phyloP scores from a whole-genome alignment of 2,113 vertebrate species.

The Vanacampus margaritifer region DNA sequence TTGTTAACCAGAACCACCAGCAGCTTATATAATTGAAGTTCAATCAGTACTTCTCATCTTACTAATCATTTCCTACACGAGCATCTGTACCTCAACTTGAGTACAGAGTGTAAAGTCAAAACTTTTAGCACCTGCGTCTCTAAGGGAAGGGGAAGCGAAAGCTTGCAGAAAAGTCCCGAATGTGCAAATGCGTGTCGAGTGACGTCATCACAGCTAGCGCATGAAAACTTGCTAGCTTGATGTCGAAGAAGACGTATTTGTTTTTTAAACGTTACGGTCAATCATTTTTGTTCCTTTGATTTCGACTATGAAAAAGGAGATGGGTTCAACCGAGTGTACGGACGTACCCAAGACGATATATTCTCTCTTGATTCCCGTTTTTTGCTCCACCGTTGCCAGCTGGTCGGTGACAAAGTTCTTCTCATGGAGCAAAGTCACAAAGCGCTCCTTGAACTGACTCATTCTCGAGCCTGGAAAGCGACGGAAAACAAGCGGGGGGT shows the following conservation, averaged over 20 bases:
- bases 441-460: constrained; percentile 69
- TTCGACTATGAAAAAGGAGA: no score
- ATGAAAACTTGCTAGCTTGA: neutral
- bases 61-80: no score
- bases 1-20: no score
- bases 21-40: neutral
- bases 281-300: neutral
- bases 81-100: no score
- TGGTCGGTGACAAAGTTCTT: constrained; percentile 77
- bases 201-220: neutral
- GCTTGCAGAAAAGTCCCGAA: neutral
- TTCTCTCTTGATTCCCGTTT: constrained; percentile 77
- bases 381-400: constrained; percentile 74
- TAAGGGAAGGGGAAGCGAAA: neutral
- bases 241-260: neutral
- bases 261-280: neutral
- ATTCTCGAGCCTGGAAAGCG: constrained; percentile 49
- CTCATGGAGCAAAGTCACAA: constrained; percentile 75
- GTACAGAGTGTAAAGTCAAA: no score
- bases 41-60: neutral
- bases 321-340: no score
- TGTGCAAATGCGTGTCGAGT: neutral
- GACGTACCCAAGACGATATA: constrained; percentile 79
- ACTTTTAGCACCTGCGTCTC: neutral
- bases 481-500: neutral